Base-by-base conservation (phyloP, 2,113 vertebrate species). In the Syngnathus floridae region DNA sequence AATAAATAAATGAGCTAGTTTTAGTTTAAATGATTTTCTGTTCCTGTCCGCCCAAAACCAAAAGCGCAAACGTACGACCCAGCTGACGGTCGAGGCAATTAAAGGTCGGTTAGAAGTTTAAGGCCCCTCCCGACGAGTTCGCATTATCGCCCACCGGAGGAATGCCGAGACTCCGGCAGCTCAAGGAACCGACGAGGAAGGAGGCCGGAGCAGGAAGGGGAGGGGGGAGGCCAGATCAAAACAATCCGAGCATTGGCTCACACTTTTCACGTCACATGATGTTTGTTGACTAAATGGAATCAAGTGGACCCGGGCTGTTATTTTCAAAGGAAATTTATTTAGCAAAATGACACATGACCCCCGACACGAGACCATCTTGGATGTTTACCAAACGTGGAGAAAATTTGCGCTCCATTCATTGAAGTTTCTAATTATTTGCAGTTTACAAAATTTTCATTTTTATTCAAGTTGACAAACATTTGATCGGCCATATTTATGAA, bases 91-190 rank as follows among this genome's bases (percentile, higher is more conserved):
- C 59, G 75, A 10, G 12, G 58, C 35, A 63, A 71, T 79, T 76
- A 69, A 74, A 76, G 65, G 0, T 1, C n/a, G 41, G 78, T 52
- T 75, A 51, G 61, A 35, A 2, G 71, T 76, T 40, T 40, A 64
- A 55, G 76, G 69, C 70, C 70, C 81, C 84, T 74, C 81, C 82
- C 66, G 46, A 51, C 51, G 5, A 3, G 38, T 48, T 71, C 80
- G 67, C 65, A 86, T 87, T 88, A 89, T 88, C 89, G 90, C 88
- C 86, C 78, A 78, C 80, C 63, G 71, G 84, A 88, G 89, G 88
- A 91, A 92, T 91, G 84, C 79, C 6, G 74, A 83, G 82, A 82
- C 83, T 86, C 71, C 67, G 49, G 73, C 82, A 57, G 81, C 76
- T 68, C 75, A 67, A 73, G 74, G 80, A 77, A 69, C 69, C 65